Percentiles rank a stretch among this genome's conserved stretches.
These are phyloP conservation scores for Merodon equestris DNA, from an alignment of 2,888 invertebrate species.

Conservation along the genomic window DNA sequence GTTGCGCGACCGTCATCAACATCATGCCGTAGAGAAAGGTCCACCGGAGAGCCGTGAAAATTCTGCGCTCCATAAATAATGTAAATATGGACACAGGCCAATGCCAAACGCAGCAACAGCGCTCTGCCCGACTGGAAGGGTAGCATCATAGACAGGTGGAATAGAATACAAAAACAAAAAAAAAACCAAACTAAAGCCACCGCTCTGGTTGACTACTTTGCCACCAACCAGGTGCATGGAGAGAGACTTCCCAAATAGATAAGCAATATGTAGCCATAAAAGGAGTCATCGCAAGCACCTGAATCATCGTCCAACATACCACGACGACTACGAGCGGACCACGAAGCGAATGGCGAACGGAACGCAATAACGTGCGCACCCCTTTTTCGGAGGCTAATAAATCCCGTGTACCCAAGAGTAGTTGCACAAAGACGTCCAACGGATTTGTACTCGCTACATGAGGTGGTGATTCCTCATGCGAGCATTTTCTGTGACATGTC, in stretches of 20 bases:
- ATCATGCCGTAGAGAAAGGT: constrained; percentile 41
- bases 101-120: constrained; percentile 47
- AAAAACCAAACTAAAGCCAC: not conserved
- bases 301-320: constrained; percentile 39
- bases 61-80: constrained; percentile 68
- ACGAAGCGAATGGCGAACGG: constrained; percentile 49
- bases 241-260: constrained; percentile 66
- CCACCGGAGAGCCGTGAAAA: constrained; percentile 55
- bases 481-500: constrained; percentile 65
- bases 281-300: constrained; percentile 53
- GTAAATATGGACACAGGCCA: constrained; percentile 67
- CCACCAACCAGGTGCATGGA: constrained; percentile 53
- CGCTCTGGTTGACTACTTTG: not conserved
- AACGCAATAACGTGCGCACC: constrained; percentile 67
- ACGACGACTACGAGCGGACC: no score
- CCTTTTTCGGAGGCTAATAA: constrained; percentile 67
- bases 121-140: constrained; percentile 5
- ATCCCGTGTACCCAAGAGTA: constrained; percentile 24
- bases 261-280: constrained; percentile 59
- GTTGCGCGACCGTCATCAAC: constrained; percentile 44
- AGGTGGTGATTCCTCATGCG: constrained; percentile 64
- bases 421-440: constrained; percentile 49
- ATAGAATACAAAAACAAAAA: no score
- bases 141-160: constrained; percentile 1
- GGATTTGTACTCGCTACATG: constrained; percentile 62